These are phyloP conservation scores for Psilopogon haemacephalus DNA, from an alignment of 2,113 vertebrate species.

Conservation along the genomic window DNA sequence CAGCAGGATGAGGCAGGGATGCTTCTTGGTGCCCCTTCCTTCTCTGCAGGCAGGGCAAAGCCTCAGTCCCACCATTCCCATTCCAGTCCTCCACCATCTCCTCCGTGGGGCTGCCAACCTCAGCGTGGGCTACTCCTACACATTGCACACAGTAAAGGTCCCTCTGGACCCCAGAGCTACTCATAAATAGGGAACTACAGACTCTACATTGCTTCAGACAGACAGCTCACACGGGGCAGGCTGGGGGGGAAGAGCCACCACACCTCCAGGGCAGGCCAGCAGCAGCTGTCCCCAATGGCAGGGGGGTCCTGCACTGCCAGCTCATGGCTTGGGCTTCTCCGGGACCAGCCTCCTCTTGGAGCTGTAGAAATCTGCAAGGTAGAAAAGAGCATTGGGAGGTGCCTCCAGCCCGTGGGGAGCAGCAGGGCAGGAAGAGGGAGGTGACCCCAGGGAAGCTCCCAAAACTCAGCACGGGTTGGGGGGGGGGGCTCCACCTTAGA, in stretches of 20 bases:
- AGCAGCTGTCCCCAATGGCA: not conserved
- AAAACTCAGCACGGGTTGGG: not conserved
- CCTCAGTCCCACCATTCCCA: not conserved
- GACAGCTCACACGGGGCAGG: not conserved
- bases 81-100: not conserved
- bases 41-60: not conserved
- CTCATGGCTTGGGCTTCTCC: conserved; percentile 81
- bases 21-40: not conserved
- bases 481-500: not conserved
- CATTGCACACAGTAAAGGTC: conserved; percentile 58
- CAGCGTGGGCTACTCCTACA: not conserved
- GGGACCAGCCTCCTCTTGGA: conserved; percentile 79
- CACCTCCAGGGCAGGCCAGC: not conserved
- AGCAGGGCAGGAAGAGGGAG: not conserved
- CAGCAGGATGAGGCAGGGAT: not conserved
- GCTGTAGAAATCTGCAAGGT: conserved; percentile 86
- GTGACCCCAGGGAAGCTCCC: not conserved
- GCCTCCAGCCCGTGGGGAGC: not conserved
- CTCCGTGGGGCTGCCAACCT: not conserved
- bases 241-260: not conserved
- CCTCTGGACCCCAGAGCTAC: conserved; percentile 32
- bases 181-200: conserved; percentile 59
- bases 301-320: not conserved
- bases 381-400: not conserved
- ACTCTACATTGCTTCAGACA: not conserved